These are phyloP conservation scores for Pediacus dermestoides DNA, from an alignment of 2,888 invertebrate genomes.

Conservation along the genomic window DNA sequence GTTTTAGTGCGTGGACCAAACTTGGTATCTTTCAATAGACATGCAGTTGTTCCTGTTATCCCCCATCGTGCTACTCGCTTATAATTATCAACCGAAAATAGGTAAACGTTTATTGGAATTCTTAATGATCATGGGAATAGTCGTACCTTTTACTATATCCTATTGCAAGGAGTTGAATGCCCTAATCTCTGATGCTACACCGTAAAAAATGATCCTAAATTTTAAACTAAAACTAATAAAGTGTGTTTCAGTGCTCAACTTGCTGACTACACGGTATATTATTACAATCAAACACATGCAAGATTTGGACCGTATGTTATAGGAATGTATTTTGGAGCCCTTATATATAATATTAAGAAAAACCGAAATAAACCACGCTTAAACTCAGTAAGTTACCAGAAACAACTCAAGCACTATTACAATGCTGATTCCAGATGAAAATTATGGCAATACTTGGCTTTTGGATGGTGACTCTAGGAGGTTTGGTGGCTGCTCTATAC, in stretches of 20 bases:
- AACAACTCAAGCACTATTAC: background rate
- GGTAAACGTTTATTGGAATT: background rate
- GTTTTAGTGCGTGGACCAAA: slow-evolving; percentile 20
- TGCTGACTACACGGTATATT: slow-evolving; percentile 1
- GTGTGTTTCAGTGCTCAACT: too few species aligned
- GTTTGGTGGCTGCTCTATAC: background rate
- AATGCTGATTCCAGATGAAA: background rate
- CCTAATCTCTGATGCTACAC: too few species aligned
- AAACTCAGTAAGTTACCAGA: too few species aligned
- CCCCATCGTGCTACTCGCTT: background rate
- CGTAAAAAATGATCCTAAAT: too few species aligned
- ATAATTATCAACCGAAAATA: background rate
- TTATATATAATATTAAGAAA: slow-evolving; percentile 10
- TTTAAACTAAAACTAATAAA: too few species aligned
- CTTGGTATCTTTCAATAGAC: slow-evolving; percentile 40
- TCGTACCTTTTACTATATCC: slow-evolving; percentile 10
- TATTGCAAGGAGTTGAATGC: slow-evolving; percentile 6
- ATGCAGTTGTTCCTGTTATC: slow-evolving; percentile 38
- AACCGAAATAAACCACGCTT: slow-evolving; percentile 1
- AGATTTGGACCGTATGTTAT: slow-evolving; percentile 16
- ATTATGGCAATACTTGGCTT: background rate
- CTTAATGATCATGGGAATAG: background rate
- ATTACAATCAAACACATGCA: slow-evolving; percentile 13
- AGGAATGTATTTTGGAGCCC: slow-evolving; percentile 14
- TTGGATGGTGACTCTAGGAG: background rate